A percentile compares a stretch with the other conserved stretches of the same genome.
phyloP scores from a whole-genome alignment of 2,113 vertebrate species.

The Microcebus tavaratra region DNA sequence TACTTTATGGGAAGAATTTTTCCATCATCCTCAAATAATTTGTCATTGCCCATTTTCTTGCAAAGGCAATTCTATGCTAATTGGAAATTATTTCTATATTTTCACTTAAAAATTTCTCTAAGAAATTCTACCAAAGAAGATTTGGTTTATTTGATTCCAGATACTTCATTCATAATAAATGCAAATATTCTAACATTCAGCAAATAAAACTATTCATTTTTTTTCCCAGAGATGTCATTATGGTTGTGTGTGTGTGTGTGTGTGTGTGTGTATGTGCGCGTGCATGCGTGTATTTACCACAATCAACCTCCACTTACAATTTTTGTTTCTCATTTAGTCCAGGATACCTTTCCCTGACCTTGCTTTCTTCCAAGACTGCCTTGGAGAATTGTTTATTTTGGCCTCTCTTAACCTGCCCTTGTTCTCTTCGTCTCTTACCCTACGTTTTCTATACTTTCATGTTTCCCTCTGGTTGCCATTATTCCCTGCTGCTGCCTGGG shows the following conservation, averaged over 20 bases:
- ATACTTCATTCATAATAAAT: not conserved
- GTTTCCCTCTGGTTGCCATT: too few relatives aligned
- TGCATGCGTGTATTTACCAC: not conserved
- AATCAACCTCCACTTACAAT: not conserved
- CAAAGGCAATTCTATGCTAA: not conserved
- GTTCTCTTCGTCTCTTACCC: not conserved
- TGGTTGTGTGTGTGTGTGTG: not conserved
- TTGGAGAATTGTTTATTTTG: not conserved
- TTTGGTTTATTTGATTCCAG: not conserved
- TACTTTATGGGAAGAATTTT: not conserved
- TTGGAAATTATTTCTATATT: not conserved
- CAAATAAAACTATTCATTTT: not conserved
- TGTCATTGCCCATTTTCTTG: not conserved
- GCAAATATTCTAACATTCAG: not conserved
- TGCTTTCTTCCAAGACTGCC: not conserved
- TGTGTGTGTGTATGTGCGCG: too few relatives aligned
- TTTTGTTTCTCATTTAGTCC: not conserved
- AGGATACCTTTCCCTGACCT: not conserved
- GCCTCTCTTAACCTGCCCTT: not conserved
- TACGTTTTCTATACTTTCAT: rapidly evolving
- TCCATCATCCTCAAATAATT: not conserved
- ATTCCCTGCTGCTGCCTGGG: rapidly evolving
- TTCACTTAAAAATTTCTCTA: not conserved
- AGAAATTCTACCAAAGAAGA: not conserved
- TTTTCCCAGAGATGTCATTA: not conserved